Conservation (phyloP, 2,113 vertebrate species). For the Hylia prasina region DNA sequence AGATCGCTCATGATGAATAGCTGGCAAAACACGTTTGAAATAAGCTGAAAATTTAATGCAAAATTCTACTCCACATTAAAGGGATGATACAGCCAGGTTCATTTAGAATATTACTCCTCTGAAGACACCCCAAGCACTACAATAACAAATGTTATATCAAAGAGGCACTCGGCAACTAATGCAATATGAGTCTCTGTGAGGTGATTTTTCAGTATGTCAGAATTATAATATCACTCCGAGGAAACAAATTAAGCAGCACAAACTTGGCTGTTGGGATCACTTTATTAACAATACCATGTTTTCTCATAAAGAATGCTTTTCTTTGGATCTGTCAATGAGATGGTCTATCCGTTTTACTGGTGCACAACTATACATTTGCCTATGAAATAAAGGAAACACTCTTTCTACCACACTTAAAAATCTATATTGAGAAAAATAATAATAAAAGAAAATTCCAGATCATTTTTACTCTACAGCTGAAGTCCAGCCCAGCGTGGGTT, state of each 20-base stretch:
- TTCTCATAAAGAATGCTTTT: slow-evolving; percentile 2
- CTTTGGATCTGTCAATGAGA: background rate
- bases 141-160: slow-evolving; percentile 46
- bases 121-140: slow-evolving; percentile 28
- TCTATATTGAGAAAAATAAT: background rate
- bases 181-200: slow-evolving; percentile 27
- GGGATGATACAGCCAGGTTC: slow-evolving; percentile 41
- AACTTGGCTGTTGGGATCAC: slow-evolving; percentile 9
- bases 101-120: slow-evolving; percentile 55
- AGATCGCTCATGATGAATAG: background rate
- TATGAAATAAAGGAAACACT: background rate
- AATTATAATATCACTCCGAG: slow-evolving; percentile 42
- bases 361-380: background rate
- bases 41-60: slow-evolving; percentile 1
- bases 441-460: background rate
- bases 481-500: background rate
- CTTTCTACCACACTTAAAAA: background rate
- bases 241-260: slow-evolving; percentile 65
- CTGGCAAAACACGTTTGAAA: background rate
- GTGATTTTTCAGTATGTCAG: slow-evolving; percentile 61
- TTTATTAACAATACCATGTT: slow-evolving; percentile 38
- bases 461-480: background rate
- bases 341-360: background rate
- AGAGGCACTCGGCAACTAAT: slow-evolving; percentile 34
- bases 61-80: background rate